Evolutionary conservation across 2,797 vertebrate species (phyloP), one percentile per base, ranked within the genome.

Genomic region (Coccyzus lansbergi): DNA sequence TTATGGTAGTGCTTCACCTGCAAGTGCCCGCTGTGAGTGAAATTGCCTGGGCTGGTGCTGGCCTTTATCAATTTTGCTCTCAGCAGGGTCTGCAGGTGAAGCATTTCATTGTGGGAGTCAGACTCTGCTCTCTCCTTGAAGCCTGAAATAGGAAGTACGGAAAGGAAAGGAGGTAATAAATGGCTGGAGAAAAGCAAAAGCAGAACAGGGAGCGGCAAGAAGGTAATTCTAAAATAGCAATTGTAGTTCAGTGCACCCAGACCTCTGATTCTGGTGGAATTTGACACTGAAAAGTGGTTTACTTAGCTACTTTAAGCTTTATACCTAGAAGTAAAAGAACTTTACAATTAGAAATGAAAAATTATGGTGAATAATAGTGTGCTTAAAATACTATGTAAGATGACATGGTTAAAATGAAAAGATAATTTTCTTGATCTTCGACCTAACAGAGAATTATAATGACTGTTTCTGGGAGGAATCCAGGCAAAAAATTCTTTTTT

Each of bases 41-140:
- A 94, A 94, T 91, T 95, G 94, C 82, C 59, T 84, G 83, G 87
- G 67, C 93, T 82, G 65, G 34, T 59, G 49, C 76, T 76, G 46
- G 36, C 36, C 59, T 81, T 86, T 80, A 87, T 74, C 90, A 89
- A 89, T 94, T 91, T 94, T 17, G 3, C 84, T 94, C 92, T 52
- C 94, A 86, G 92, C 60, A 82, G 93, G 90, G 52, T 86, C 42
- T 0, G 6, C 74, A 94, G 91, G 93, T 90, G 84, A 91, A 94
- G 62, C 69, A 68, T 92, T 92, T 95, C 76, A 56, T 29, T 88
- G 93, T 2, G 0, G 71, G 79, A 86, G 71, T 51, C 0, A 0
- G 89, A 67, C 38, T 60, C 64, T 52, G 38, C 63, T 87, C 86
- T 93, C 81, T 83, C 88, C 78, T 93, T 74, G 33, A 81, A 87